phyloP scores from a whole-genome alignment of 2,113 vertebrate genomes.

The Circaetus gallicus region DNA sequence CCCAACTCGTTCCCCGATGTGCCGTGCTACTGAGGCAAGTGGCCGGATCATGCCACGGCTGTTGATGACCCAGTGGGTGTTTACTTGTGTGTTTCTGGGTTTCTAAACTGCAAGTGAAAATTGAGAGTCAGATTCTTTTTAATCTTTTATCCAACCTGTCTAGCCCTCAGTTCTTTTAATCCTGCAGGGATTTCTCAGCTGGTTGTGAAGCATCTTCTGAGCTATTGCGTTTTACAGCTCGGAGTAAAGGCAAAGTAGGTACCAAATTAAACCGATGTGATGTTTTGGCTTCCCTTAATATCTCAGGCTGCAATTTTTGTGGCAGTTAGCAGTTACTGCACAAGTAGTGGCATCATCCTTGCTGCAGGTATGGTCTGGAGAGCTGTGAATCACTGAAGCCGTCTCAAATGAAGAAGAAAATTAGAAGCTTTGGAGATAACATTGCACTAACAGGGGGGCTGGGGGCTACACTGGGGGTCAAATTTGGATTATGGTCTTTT shows the following conservation, averaged over 20 bases:
- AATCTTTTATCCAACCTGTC: neutral
- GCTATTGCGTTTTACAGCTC: neutral
- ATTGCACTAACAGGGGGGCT: neutral
- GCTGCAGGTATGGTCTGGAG: neutral
- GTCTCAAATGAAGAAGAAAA: neutral
- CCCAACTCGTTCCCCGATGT: neutral
- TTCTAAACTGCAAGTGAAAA: neutral
- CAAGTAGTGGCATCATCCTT: rapidly evolving
- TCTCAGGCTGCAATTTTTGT: neutral
- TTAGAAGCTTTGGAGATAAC: neutral
- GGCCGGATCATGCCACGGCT: neutral
- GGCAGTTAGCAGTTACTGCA: neutral
- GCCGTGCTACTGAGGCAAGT: neutral
- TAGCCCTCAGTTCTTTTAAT: neutral
- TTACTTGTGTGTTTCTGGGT: neutral
- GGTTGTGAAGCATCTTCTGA: neutral
- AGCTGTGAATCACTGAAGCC: neutral
- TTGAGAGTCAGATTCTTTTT: neutral
- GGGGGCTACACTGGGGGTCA: neutral
- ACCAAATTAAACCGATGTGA: neutral
- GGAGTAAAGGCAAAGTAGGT: neutral
- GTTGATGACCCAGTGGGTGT: neutral
- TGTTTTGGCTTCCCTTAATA: neutral
- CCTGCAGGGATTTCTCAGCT: neutral
- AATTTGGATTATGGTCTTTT: neutral